Conservation (phyloP, 1,140 invertebrate species). For the Sycophaga agraensis region DNA sequence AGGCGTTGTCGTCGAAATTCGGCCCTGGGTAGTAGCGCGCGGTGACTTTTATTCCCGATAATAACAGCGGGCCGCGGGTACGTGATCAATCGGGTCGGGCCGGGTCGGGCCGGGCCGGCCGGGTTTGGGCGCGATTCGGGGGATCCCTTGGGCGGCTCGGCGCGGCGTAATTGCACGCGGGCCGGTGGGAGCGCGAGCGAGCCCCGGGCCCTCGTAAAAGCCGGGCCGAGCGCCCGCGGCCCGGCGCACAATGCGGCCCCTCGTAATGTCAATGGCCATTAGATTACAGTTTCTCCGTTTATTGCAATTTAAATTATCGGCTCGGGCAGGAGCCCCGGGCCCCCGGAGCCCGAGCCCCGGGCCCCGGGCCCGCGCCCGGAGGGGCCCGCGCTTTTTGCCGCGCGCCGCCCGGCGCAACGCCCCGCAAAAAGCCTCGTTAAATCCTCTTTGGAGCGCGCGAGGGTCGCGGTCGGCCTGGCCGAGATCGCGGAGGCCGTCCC, state of each 20-base stretch:
- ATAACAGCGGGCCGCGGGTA: slow-evolving; percentile 59
- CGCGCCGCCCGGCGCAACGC: neutral
- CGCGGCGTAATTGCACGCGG: slow-evolving; percentile 54
- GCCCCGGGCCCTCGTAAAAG: no score
- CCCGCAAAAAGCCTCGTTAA: no score
- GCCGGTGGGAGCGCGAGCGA: neutral
- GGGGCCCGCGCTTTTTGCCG: no score
- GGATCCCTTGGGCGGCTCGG: no score
- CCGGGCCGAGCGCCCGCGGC: neutral
- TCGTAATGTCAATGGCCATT: slow-evolving; percentile 11
- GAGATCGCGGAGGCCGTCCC: no score
- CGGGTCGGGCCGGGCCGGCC: slow-evolving; percentile 30
- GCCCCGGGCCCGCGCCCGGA: neutral
- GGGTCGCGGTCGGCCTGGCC: no score
- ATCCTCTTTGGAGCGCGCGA: no score
- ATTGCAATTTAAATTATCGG: slow-evolving; percentile 15
- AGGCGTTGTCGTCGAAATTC: slow-evolving; percentile 51
- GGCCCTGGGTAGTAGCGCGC: slow-evolving; percentile 53
- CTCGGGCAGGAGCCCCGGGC: no score
- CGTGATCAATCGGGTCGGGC: no score
- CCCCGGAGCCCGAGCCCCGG: no score
- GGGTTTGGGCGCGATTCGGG: no score
- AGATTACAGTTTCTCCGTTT: neutral
- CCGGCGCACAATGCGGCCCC: neutral
- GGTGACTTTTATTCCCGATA: slow-evolving; percentile 60